Percentiles rank a stretch among this genome's conserved stretches.
phyloP scores from a whole-genome alignment of 2,113 vertebrate species.

The Pedetes capensis region DNA sequence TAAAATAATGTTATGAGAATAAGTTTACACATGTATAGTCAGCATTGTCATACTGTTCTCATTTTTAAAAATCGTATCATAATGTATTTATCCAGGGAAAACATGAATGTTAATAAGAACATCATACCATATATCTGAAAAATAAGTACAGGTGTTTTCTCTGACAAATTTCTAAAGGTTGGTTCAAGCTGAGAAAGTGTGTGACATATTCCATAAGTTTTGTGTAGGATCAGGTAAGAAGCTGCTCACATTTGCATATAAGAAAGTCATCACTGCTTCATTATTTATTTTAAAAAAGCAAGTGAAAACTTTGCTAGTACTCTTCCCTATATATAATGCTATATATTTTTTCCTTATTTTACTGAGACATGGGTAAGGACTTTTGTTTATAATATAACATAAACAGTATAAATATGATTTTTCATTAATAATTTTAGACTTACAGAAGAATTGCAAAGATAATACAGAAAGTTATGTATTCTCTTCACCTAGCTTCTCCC shows the following conservation, averaged over 20 bases:
- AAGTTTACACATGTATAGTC: not conserved
- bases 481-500: not conserved
- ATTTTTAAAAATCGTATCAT: not conserved
- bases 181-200: not conserved
- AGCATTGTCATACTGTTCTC: not conserved
- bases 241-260: not conserved
- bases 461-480: not conserved
- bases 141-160: not conserved
- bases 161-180: not conserved
- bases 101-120: constrained; percentile 1
- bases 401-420: not conserved
- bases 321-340: not conserved
- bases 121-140: not conserved
- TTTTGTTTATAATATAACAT: not conserved
- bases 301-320: not conserved
- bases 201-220: not conserved
- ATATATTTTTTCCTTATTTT: constrained; percentile 1
- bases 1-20: not conserved
- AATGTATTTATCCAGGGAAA: not conserved
- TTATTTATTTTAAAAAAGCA: not conserved
- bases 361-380: not conserved
- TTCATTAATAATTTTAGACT: not conserved
- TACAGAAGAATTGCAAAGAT: not conserved
- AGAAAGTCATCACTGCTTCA: not conserved
- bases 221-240: not conserved